Conservation (phyloP, 2,113 vertebrate genomes). For the Taurulus bubalis region DNA sequence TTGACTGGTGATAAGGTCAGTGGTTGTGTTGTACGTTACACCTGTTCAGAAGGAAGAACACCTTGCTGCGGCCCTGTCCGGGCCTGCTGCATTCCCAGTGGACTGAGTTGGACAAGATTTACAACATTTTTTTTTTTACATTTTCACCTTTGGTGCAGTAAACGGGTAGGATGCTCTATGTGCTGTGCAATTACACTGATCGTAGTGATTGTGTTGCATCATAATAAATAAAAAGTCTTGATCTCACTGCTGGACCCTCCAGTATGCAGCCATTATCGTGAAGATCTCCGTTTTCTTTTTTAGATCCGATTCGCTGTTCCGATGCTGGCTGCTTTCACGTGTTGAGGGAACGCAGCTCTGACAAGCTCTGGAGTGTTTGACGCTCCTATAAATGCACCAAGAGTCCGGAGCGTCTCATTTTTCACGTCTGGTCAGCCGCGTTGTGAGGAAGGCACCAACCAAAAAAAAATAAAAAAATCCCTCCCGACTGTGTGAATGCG, state of each 20-base stretch:
- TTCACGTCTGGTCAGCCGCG: constrained; percentile 17
- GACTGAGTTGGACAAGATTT: background rate
- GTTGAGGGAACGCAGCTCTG: constrained; percentile 12
- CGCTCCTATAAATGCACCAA: constrained; percentile 22
- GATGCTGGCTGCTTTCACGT: background rate
- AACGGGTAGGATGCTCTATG: background rate
- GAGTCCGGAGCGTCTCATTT: constrained; percentile 26
- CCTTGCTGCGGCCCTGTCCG: constrained; percentile 6
- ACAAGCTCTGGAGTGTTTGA: background rate
- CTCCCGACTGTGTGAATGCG: constrained; percentile 20
- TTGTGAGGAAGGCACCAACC: constrained; percentile 28
- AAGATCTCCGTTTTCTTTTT: background rate
- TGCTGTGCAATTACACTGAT: background rate
- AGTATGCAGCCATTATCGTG: background rate
- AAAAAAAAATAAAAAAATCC: background rate
- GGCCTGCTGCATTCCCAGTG: background rate
- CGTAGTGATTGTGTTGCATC: background rate
- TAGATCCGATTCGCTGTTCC: background rate
- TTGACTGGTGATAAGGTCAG: constrained; percentile 49
- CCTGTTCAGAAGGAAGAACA: constrained; percentile 16
- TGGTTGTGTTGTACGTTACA: constrained; percentile 13
- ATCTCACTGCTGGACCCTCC: background rate
- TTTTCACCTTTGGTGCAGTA: background rate
- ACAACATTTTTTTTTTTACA: no score
- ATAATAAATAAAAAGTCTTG: background rate